Conservation (phyloP, 1,140 invertebrate species). For the Drosophila teissieri region DNA sequence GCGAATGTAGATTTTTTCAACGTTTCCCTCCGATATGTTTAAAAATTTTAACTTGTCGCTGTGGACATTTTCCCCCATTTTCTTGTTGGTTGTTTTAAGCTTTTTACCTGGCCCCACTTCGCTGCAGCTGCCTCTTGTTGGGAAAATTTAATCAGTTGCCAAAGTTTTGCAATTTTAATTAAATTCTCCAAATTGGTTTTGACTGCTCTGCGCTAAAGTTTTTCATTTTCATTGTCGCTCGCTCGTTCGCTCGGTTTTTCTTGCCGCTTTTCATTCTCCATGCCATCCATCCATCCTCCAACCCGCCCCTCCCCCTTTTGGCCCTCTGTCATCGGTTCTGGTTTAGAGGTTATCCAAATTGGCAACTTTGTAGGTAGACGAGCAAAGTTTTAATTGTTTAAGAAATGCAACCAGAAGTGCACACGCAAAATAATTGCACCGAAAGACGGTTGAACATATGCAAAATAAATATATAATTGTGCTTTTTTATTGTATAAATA, state of each 20-base stretch:
- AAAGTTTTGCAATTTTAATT: conserved; percentile 84
- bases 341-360: conserved; percentile 80
- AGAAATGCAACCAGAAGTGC: conserved; percentile 61
- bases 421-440: conserved; percentile 14
- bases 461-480: too few relatives aligned
- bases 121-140: conserved; percentile 33
- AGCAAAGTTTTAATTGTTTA: conserved; percentile 77
- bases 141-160: conserved; percentile 82
- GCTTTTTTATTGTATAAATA: too few relatives aligned
- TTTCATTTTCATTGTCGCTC: conserved; percentile 74
- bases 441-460: neutral
- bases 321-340: conserved; percentile 51
- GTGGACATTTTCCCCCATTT: neutral
- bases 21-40: conserved; percentile 59
- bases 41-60: conserved; percentile 80
- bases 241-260: conserved; percentile 26
- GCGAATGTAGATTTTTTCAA: conserved; percentile 80
- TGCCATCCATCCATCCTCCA: neutral
- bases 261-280: conserved; percentile 45
- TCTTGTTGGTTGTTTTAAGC: conserved; percentile 66
- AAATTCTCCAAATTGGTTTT: conserved; percentile 84
- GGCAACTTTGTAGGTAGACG: conserved; percentile 77
- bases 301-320: neutral
- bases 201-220: conserved; percentile 81
- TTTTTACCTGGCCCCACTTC: conserved; percentile 62